A percentile compares a stretch with the other conserved stretches of the same genome.
Conservation (phyloP, 1,140 invertebrate genomes). For the Camponotus vicinus region DNA sequence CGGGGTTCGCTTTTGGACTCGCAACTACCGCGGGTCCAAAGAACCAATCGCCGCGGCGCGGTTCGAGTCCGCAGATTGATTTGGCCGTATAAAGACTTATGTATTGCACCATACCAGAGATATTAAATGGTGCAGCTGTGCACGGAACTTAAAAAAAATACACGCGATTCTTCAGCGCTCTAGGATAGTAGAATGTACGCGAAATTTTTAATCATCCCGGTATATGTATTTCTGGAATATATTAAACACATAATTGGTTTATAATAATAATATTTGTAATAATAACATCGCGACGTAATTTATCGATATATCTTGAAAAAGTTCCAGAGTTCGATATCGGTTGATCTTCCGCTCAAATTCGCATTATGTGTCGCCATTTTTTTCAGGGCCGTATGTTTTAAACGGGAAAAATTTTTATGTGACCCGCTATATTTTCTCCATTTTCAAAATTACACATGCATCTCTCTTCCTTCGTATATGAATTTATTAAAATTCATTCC, state of each 20-base stretch:
- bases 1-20: slow-evolving; percentile 58
- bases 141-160: background rate
- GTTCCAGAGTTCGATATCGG: background rate
- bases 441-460: background rate
- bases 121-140: background rate
- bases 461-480: background rate
- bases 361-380: background rate
- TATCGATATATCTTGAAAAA: background rate
- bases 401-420: background rate
- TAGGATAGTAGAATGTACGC: background rate
- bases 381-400: background rate
- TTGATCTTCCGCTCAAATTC: background rate
- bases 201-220: background rate
- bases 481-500: background rate
- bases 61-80: slow-evolving; percentile 35
- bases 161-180: background rate
- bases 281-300: background rate
- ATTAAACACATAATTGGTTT: background rate
- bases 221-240: background rate
- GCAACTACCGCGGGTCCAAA: slow-evolving; percentile 55
- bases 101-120: background rate
- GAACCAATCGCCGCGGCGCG: slow-evolving; percentile 44
- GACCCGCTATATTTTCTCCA: too few species aligned
- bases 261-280: background rate
- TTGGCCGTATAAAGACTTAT: slow-evolving; percentile 6